A percentile compares a stretch with the other conserved stretches of the same genome.
These are phyloP conservation scores for Heliothis subflexa DNA, from an alignment of 1,140 invertebrate genomes.

Conservation along the genomic window DNA sequence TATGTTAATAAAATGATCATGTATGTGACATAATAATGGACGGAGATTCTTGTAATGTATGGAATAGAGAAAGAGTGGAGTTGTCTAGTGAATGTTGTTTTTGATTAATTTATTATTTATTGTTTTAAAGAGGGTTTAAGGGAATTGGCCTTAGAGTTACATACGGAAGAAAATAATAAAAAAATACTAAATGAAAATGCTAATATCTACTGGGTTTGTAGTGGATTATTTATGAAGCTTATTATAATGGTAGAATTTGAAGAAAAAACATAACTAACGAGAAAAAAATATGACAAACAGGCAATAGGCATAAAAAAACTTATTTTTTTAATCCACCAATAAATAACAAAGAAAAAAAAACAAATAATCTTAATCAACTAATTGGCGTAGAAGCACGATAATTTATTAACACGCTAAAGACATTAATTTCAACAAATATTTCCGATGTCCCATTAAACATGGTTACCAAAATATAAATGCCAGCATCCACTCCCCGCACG, in stretches of 20 bases:
- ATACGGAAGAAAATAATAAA: too few relatives aligned
- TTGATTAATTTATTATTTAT: too few relatives aligned
- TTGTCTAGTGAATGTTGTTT: neutral
- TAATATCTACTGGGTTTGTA: too few relatives aligned
- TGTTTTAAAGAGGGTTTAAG: too few relatives aligned
- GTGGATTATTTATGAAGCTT: too few relatives aligned
- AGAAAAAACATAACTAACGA: too few relatives aligned
- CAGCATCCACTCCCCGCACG: slow-evolving; percentile 59
- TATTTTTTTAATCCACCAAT: neutral
- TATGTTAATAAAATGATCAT: slow-evolving; percentile 77
- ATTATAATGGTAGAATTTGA: too few relatives aligned
- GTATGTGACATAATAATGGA: slow-evolving; percentile 78
- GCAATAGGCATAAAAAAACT: neutral
- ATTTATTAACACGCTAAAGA: neutral
- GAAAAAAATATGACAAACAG: neutral
- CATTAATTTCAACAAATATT: slow-evolving; percentile 47
- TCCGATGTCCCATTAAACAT: slow-evolving; percentile 52
- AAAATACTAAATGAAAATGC: too few relatives aligned
- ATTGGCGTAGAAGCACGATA: neutral
- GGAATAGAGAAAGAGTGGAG: slow-evolving; percentile 8
- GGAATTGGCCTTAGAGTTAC: too few relatives aligned
- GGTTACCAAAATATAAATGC: slow-evolving; percentile 41
- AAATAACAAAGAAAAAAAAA: neutral
- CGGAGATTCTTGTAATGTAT: slow-evolving; percentile 32
- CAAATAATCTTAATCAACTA: neutral